A percentile compares a stretch with the other conserved stretches of the same genome.
Evolutionary conservation across 2,888 invertebrate genomes (phyloP).

Genomic region (Trypoxylon attenuatum): DNA sequence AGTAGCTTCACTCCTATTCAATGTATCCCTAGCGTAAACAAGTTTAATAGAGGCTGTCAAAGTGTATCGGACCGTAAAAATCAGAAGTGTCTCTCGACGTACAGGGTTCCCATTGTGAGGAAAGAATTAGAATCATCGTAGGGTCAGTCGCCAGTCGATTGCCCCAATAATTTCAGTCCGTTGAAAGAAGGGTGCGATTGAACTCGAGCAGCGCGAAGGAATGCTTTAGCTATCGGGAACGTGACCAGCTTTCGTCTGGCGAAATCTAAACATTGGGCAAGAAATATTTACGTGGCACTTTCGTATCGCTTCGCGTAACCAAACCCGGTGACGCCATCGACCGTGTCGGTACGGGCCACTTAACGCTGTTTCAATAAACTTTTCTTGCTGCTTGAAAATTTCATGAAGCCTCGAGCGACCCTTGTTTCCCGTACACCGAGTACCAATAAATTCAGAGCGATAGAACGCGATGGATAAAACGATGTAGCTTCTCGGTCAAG

Average conservation of each 20-base stretch:
- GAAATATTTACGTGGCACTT: slow-evolving; percentile 48
- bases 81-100: neutral
- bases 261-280: slow-evolving; percentile 61
- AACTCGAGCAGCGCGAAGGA: slow-evolving; percentile 32
- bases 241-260: slow-evolving; percentile 59
- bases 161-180: slow-evolving; percentile 59
- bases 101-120: neutral
- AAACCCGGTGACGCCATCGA: slow-evolving; percentile 54
- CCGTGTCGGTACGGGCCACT: slow-evolving; percentile 34
- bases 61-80: slow-evolving; percentile 3
- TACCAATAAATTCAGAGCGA: neutral
- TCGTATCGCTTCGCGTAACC: slow-evolving; percentile 25
- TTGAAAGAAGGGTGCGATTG: slow-evolving; percentile 52
- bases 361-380: slow-evolving; percentile 50
- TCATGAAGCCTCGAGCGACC: slow-evolving; percentile 8
- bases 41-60: slow-evolving; percentile 11
- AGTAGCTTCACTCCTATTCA: no score
- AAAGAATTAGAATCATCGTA: slow-evolving; percentile 6
- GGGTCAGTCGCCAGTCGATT: slow-evolving; percentile 33
- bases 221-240: slow-evolving; percentile 53
- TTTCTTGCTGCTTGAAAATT: slow-evolving; percentile 33
- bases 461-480: neutral
- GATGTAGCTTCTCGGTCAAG: slow-evolving; percentile 4
- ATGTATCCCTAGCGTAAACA: slow-evolving; percentile 12
- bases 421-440: slow-evolving; percentile 7